Evolutionary conservation across 2,797 vertebrate species (phyloP), one percentile per base, ranked within the genome.

Genomic region (Hippoglossus hippoglossus): DNA sequence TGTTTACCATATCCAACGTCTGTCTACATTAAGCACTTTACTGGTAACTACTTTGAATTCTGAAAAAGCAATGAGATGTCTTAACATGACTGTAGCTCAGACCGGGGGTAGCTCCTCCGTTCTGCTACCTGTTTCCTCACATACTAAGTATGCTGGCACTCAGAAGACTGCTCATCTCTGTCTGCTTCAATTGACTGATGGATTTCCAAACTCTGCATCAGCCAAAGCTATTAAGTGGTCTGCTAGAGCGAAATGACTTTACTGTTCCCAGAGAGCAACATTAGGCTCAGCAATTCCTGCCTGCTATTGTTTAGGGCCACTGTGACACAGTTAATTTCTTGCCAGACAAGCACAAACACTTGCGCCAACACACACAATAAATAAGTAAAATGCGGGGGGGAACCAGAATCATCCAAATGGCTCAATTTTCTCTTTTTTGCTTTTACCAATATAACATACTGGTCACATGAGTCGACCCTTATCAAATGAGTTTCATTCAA

Each of bases 281-380:
- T 92, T 82, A 89, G 87, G 84, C 89, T 90, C 84, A 89, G 88
- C 85, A 70, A 88, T 89, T 91, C 76, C 89, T 89, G 84, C 75
- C 72, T 82, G 83, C 88, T 90, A 91, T 91, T 90, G 89, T 93
- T 88, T 84, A 61, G 81, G 85, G 83, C 87, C 77, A 52, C 85
- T 86, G 77, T 87, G 84, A 92, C 89, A 89, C 89, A 90, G 84
- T 93, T 91, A 81, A 93, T 94, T 93, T 93, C 87, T 87, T 92
- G 77, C 75, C 76, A 91, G 85, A 90, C 88, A 91, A 90, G 82
- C 88, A 79, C 77, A 90, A 90, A 90, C 74, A 91, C 78, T 84
- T 79, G 74, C 82, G 67, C 68, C 52, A 81, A 89, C 77, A 81
- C 62, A 75, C 64, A 80, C 79, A 92, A 91, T 80, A 87, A 93